Percentiles rank a stretch among this genome's conserved stretches.
These are phyloP conservation scores for Hypotaenidia okinawae DNA, from an alignment of 2,797 vertebrate genomes.

Conservation along the genomic window DNA sequence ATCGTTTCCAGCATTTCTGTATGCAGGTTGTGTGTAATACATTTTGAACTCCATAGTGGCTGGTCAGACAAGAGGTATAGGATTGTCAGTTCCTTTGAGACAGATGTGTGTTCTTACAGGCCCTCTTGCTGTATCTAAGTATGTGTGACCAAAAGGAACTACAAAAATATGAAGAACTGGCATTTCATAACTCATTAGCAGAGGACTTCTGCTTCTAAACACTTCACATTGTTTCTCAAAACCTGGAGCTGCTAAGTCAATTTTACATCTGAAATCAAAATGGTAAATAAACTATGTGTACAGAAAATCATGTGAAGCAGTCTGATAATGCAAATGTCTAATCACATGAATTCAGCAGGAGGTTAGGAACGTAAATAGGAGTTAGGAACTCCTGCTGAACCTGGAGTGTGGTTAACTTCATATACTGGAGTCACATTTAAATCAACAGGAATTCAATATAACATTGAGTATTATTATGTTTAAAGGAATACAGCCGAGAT, in stretches of 20 bases:
- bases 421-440: neutral
- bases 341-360: slow-evolving; percentile 20
- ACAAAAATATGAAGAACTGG: neutral
- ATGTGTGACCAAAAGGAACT: neutral
- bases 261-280: neutral
- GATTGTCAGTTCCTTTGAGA: neutral
- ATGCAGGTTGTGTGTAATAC: neutral
- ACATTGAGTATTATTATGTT: neutral
- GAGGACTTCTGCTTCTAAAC: neutral
- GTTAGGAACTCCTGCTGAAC: slow-evolving; percentile 20
- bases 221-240: neutral
- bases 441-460: neutral
- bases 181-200: neutral
- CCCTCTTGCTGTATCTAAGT: neutral
- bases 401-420: neutral
- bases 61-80: neutral
- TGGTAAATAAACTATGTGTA: neutral
- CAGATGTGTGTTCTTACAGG: neutral
- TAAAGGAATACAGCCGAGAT: slow-evolving; percentile 14
- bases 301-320: neutral
- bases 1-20: neutral
- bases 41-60: neutral
- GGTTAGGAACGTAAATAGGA: slow-evolving; percentile 2
- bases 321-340: slow-evolving; percentile 12
- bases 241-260: neutral